These are phyloP conservation scores for Antheraea yamamai DNA, from an alignment of 2,888 invertebrate genomes.

Conservation along the genomic window DNA sequence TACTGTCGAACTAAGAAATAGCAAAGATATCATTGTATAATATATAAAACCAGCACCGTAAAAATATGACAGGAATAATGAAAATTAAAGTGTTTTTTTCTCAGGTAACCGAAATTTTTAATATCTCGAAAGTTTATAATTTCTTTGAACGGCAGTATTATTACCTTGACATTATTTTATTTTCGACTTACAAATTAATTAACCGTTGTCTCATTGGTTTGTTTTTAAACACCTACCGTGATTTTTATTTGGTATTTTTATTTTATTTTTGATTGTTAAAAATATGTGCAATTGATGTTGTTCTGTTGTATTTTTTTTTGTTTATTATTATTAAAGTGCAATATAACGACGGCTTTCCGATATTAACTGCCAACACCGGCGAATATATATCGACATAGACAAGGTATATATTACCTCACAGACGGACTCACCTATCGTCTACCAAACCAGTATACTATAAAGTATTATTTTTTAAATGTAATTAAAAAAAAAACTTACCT, in stretches of 20 bases:
- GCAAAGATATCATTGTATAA: neutral
- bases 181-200: neutral
- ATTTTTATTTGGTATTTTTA: neutral
- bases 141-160: neutral
- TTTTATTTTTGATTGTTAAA: neutral
- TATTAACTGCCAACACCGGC: conserved; percentile 3
- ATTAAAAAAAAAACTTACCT: conserved; percentile 45
- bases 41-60: neutral
- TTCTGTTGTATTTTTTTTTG: conserved; percentile 1
- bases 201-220: neutral
- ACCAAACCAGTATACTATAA: conserved; percentile 75
- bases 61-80: neutral
- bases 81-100: neutral
- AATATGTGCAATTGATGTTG: conserved; percentile 2
- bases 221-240: neutral
- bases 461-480: conserved; percentile 75
- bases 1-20: neutral
- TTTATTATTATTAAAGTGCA: conserved; percentile 11
- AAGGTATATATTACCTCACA: conserved; percentile 56
- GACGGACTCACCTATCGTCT: conserved; percentile 55
- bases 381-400: neutral
- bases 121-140: neutral
- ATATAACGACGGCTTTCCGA: neutral
- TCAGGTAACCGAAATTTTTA: neutral
- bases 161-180: neutral